Evolutionary conservation across 2,113 vertebrate species (phyloP), one percentile per base, ranked within the genome.

Genomic region (Halcyon malimbica): DNA sequence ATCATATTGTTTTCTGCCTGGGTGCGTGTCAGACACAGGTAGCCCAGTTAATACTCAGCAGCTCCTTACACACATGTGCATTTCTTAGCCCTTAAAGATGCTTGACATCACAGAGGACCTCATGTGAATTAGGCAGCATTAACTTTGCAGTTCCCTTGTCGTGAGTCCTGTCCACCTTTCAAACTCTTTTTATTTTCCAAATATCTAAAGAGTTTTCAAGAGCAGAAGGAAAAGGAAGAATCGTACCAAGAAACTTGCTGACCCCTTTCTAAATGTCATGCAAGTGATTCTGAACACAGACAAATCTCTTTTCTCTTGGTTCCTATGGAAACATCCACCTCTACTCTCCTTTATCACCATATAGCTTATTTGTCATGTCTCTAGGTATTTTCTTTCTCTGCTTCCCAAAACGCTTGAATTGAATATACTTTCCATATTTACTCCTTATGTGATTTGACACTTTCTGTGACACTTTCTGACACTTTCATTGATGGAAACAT

Each of bases 281-380:
- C 35, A 60, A 95, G 80, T 51, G 42, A 81, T 89, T 92, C 46
- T 77, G 73, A 94, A 87, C 77, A 78, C n/a, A 94, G 89, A 91
- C 24, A 94, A 94, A 91, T 78, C 48, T 60, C 56, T 94, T 89
- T 95, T 78, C 33, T 87, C 51, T 51, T 91, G 83, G 94, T 97
- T 97, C 77, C 95, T 91, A 96, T 96, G 95, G 94, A 95, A 97
- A 96, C 93, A 71, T 56, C 48, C 39, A 91, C 73, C 48, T 91
- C 69, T 83, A 63, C 46, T 75, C 56, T 92, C 29, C 60, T 89
- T 92, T 84, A 75, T 94, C 87, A 79, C 48, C 57, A 57, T 82
- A 76, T 65, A 95, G 48, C 41, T 83, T 87, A 96, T 96, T 95
- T 85, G 70, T 96, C n/a, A 68, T 65, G 50, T 95, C 62, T 93